Evolutionary conservation across 1,140 invertebrate species (phyloP), one percentile per base, ranked within the genome.

Genomic region (Lucilia cuprina): DNA sequence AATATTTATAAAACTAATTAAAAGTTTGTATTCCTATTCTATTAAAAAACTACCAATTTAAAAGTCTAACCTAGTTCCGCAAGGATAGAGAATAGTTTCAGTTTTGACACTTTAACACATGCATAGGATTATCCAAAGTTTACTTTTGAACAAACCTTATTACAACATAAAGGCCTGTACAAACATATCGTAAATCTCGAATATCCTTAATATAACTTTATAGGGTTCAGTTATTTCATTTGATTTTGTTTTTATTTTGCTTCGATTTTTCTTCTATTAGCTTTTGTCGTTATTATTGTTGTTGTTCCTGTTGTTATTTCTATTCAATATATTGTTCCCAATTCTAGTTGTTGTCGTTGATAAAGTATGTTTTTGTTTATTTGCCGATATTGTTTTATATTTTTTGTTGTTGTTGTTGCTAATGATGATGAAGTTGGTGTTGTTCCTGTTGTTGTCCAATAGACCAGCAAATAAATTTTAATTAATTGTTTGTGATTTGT

Each of bases 381-480:
- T 21, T 70, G 65, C 19, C n/a, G 19, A 21, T 70, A 70, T 70
- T 70, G 55, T n/a, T 60, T 60, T 41, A 41, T 41, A 7, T 30
- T 30, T 30, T 30, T 41, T 41, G 41, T 60, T 60, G 65, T 70
- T 70, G 65, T 25, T 70, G 21, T 70, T 70, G 19, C 8, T 70
- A 25, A 70, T 70, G 65, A 70, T 70, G n/a, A 21, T 70, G 21
- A 70, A 70, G n/a, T 25, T 70, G 65, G 65, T 70, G 75, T 47
- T 78, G 35, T 10, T 41, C 35, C 35, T 78, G 35, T 78, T 78
- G 41, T 78, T 78, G 35, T 78, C 75, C 75, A 78, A 78, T 47
- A 78, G 75, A 78, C 34, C 75, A 78, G 75, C 35, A 78, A 78
- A 78, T 78, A 78, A 78, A 78, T 78, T 78, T 78, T 78, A 78